Evolutionary conservation across 2,797 vertebrate genomes (phyloP).

Genomic region (Rhabdomys pumilio): DNA sequence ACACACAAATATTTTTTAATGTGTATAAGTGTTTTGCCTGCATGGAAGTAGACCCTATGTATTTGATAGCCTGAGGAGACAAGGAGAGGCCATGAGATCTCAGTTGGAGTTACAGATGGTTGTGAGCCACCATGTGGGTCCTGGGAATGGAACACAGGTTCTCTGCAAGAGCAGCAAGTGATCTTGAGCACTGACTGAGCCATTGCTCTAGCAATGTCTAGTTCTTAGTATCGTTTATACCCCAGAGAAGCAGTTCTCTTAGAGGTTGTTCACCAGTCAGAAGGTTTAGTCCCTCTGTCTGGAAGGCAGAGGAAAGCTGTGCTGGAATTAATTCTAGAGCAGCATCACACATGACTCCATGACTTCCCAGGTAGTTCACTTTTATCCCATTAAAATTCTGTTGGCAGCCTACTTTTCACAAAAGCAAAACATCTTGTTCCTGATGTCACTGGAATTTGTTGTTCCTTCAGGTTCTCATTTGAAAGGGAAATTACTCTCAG

Average conservation of each 20-base stretch:
- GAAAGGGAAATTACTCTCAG: conserved; percentile 81
- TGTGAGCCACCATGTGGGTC: neutral
- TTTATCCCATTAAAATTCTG: conserved; percentile 67
- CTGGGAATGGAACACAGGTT: neutral
- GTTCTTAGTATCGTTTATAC: conserved; percentile 47
- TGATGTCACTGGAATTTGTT: conserved; percentile 69
- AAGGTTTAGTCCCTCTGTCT: conserved; percentile 29
- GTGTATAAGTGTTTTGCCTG: neutral
- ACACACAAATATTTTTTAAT: neutral
- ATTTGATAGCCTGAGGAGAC: neutral
- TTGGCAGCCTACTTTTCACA: conserved; percentile 60
- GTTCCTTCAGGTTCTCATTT: conserved; percentile 81
- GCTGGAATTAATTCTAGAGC: conserved; percentile 32
- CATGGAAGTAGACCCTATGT: neutral
- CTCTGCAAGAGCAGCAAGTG: neutral
- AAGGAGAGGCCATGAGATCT: neutral
- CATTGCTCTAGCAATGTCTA: conserved; percentile 13
- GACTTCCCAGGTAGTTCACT: conserved; percentile 70
- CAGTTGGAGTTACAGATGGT: neutral
- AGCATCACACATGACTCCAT: conserved; percentile 30
- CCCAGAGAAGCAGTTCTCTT: neutral
- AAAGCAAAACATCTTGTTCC: conserved; percentile 79
- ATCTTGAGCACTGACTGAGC: neutral
- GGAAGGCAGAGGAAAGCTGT: conserved; percentile 43
- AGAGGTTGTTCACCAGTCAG: conserved; percentile 41